Evolutionary conservation across 2,888 invertebrate genomes (phyloP), one percentile per base, ranked within the genome.

Genomic region (Deilephila elpenor): DNA sequence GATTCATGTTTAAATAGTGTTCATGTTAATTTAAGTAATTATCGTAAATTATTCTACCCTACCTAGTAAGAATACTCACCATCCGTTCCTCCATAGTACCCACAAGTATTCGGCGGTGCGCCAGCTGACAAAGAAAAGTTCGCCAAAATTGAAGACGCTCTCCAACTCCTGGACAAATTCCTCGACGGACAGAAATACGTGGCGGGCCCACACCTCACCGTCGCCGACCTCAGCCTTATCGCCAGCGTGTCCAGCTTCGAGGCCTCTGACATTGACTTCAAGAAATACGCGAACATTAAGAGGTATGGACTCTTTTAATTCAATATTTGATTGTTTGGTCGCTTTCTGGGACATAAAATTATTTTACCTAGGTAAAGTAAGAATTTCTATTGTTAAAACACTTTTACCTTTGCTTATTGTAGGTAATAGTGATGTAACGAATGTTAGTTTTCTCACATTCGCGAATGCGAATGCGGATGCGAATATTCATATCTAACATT

Each of bases 151-250:
- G 96, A 96, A 61, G 96, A 96, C 2, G 96, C 96, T 1, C 93
- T 97, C 71, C 95, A 95, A 56, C 96, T 96, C 78, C 90, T 98
- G 53, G 96, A 98, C 81, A 95, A 89, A n/a, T 97, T 97, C 93
- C 94, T 98, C 44, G 96, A 96, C 64, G 96, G 96, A 0, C 95
- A 96, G 82, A 95, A 96, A 78, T 98, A 96, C 90, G 96, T 93
- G 56, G 97, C 97, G 14, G 98, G 98, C 20, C 95, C 96, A 74
- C 93, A 93, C 74, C 91, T 98, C 73, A 98, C 98, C 25, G 87
- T 98, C 25, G 98, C 98, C 8, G 98, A 98, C 89, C 93, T 97
- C 61, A 91, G 96, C 56, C 86, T 98, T 67, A 92, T 96, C 53
- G 96, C 97, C 11, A 95, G 96, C 8, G 95, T 98, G 14, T 96